Evolutionary conservation across 92 coral and sea anemone genomes (phyloP).

Genomic region (Parazoanthus atlanticus): DNA sequence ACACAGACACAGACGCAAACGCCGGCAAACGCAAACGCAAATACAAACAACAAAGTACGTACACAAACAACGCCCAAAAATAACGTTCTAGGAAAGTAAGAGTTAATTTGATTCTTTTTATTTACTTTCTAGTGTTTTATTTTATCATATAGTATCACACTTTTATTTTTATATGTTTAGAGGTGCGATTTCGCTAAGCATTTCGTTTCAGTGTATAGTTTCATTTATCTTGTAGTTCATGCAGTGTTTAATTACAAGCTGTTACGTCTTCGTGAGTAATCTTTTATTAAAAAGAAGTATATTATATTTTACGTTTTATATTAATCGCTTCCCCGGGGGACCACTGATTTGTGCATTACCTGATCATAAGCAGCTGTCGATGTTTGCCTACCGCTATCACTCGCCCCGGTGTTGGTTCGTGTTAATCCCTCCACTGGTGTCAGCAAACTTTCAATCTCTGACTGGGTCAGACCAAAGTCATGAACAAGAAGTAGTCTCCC

Average conservation of each 20-base stretch:
- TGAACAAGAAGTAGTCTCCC: slow-evolving; percentile 77
- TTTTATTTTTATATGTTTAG: not conserved
- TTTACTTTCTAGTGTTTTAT: too few species aligned
- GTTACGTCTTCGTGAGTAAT: too few species aligned
- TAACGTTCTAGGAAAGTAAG: not conserved
- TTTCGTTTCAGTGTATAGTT: not conserved
- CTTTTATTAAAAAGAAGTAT: too few species aligned
- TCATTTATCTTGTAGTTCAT: too few species aligned
- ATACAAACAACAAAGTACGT: not conserved
- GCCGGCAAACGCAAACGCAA: not conserved
- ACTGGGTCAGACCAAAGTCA: slow-evolving; percentile 74
- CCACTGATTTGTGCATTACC: slow-evolving; percentile 11
- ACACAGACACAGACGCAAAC: not conserved
- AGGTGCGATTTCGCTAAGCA: not conserved
- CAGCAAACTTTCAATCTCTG: slow-evolving; percentile 79
- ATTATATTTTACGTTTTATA: too few species aligned
- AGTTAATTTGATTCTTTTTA: not conserved
- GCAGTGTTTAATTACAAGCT: not conserved
- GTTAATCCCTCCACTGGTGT: slow-evolving; percentile 24
- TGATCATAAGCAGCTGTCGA: slow-evolving; percentile 9
- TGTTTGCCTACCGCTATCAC: not conserved
- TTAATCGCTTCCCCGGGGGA: too few species aligned
- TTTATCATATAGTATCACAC: not conserved
- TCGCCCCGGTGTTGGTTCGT: not conserved
- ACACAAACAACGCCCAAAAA: not conserved